Base-by-base conservation (phyloP, 2,797 vertebrate genomes). In the Diglossa cyanea region DNA sequence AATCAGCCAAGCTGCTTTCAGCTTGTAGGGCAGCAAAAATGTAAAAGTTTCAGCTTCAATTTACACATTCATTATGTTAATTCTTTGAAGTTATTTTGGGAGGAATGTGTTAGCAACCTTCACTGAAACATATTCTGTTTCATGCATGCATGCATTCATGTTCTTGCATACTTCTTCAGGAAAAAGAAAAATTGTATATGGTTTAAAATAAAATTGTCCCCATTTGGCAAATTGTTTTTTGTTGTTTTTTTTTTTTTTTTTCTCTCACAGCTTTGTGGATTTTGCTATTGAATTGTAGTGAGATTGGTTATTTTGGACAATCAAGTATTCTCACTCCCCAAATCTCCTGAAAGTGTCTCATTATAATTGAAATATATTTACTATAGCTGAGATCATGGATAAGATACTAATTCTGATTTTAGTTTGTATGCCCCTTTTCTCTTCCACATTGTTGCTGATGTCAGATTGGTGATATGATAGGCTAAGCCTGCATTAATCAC, bases 21-120 rank as follows among this genome's bases (percentile, higher is more conserved):
- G 68, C 42, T 94, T 77, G 42, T 51, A 87, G 47, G n/a, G 53
- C 78, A 91, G 26, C 57, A 57, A 93, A 96, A 94, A 93, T 48
- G 50, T 83, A 93, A 95, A 91, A 77, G 72, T 80, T 95, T 94
- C 85, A 71, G 65, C 35, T 83, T 93, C 84, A 94, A 94, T 91
- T 96, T 94, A 72, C 76, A 88, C 82, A 81, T 94, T 77, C 68
- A 74, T 88, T 91, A 94, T 94, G 82, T 68, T 88, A 96, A 93
- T 93, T 94, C 85, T 91, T 93, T 93, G 45, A 90, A 95, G 76
- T 58, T 95, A 93, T 95, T 96, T 93, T 86, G 8, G 63, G 79
- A 95, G 14, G 23, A 88, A 86, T 30, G 31, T 37, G 35, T 77
- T 95, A 94, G 31, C 75, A 93, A 57, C 42, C 66, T 81, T 84